phyloP scores from a whole-genome alignment of 1,140 invertebrate genomes.

The Nasonia giraulti region DNA sequence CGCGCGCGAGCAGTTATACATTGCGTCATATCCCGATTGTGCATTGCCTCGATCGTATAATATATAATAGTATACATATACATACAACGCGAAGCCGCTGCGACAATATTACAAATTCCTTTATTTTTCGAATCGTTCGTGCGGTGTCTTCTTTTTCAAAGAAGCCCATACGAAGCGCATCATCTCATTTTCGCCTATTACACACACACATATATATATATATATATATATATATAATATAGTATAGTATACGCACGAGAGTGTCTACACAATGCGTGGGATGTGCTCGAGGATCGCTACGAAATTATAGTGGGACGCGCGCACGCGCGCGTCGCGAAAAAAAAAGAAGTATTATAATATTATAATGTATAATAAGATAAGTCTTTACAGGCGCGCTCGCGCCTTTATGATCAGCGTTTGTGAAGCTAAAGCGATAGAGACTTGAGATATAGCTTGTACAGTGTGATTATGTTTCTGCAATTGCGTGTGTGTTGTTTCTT shows the following conservation, averaged over 20 bases:
- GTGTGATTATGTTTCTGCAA: slow-evolving; percentile 31
- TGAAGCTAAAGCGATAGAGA: slow-evolving; percentile 64
- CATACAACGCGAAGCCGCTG: slow-evolving; percentile 1
- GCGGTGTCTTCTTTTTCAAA: slow-evolving; percentile 36
- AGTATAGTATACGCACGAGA: neutral
- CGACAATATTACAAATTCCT: slow-evolving; percentile 12
- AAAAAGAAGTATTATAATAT: neutral
- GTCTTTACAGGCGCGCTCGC: slow-evolving; percentile 53
- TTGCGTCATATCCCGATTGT: slow-evolving; percentile 63
- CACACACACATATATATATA: neutral
- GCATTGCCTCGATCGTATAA: slow-evolving; percentile 15
- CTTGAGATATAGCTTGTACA: slow-evolving; percentile 54
- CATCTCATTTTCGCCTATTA: neutral
- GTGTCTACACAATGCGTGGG: slow-evolving; percentile 17
- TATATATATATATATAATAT: no score
- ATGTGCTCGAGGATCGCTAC: neutral
- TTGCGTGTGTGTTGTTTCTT: neutral
- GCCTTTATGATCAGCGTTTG: slow-evolving; percentile 43
- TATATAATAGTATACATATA: neutral
- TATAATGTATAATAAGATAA: neutral
- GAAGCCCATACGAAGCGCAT: slow-evolving; percentile 17
- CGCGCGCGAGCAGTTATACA: slow-evolving; percentile 59
- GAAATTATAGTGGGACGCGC: slow-evolving; percentile 34
- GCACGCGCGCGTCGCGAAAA: slow-evolving; percentile 35
- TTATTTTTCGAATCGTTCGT: neutral